Base-by-base conservation (phyloP, 2,113 vertebrate genomes). In the Hemicordylus capensis region DNA sequence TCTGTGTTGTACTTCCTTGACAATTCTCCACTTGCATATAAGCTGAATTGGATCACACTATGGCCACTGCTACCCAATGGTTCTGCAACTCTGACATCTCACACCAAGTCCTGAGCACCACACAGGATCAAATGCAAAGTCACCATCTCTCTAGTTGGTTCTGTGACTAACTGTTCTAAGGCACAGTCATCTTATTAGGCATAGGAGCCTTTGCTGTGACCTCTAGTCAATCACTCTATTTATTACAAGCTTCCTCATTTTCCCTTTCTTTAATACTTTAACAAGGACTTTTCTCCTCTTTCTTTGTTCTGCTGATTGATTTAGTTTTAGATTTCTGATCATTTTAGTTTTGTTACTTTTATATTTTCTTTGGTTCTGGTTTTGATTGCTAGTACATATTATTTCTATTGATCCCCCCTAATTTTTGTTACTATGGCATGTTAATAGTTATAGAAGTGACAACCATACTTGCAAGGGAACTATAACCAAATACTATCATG, bases 401-500 rank as follows among this genome's bases (percentile, higher is more conserved):
- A 87, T 61, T 20, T 80, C 51, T 37, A n/a, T 75, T 6, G 3
- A 37, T 48, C 70, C 72, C 11, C 72, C 1, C 58, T 89, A 61
- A 12, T 44, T 1, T 48, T 59, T 20, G 10, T 5, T 63, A 51
- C 24, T 73, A 24, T n/a, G 24, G 80, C 2, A 54, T 67, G 1
- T 70, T 90, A 42, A 11, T 46, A 73, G 44, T 39, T 26, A 12
- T 1, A 37, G 74, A 1, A 1, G 2, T 11, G 64, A 20, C 26
- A 78, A 59, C 51, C 80, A 78, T 89, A 28, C 81, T 88, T 56
- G 54, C 19, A 56, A 56, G 19, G 54, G 19, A 56, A 56, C 54
- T 56, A 56, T 12, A 56, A 56, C 54, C 4, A 56, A 56, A 56
- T 17, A 56, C 54, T 56, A 56, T 56, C 0, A 0, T 59, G 26